Conservation (phyloP, 2,888 invertebrate species). For the Macropis europaea region DNA sequence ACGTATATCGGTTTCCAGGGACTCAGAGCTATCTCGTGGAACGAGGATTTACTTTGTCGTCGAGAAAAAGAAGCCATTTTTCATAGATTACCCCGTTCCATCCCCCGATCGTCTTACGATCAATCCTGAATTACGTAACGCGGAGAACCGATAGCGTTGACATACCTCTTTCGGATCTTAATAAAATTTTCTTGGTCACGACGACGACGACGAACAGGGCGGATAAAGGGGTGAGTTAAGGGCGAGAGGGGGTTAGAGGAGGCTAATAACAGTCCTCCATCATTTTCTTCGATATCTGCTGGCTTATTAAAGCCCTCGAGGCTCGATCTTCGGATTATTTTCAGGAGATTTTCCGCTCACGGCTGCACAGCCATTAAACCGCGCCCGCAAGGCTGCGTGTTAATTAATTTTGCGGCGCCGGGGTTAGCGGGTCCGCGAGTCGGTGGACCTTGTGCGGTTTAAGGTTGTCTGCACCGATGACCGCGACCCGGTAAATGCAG, state of each 20-base stretch:
- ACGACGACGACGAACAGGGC: neutral
- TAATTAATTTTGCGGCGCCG: conserved; percentile 54
- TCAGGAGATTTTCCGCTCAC: conserved; percentile 31
- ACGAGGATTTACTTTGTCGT: conserved; percentile 12
- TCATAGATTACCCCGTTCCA: conserved; percentile 2
- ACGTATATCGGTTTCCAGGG: neutral
- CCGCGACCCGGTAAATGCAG: neutral
- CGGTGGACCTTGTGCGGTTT: conserved; percentile 43
- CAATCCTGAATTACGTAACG: conserved; percentile 42
- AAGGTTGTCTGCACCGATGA: conserved; percentile 41
- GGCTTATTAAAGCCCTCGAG: conserved; percentile 37
- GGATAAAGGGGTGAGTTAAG: neutral
- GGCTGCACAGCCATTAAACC: conserved; percentile 35
- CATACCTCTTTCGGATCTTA: conserved; percentile 33
- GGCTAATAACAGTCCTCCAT: conserved; percentile 39
- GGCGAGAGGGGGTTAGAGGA: neutral
- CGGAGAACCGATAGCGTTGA: conserved; percentile 26
- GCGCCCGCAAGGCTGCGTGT: conserved; percentile 45
- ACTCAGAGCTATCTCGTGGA: conserved; percentile 12
- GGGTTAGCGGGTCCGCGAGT: conserved; percentile 37
- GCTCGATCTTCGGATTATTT: conserved; percentile 45
- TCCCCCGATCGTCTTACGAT: conserved; percentile 18
- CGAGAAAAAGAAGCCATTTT: conserved; percentile 2
- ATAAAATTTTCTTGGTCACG: conserved; percentile 35
- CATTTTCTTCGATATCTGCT: conserved; percentile 36